Evolutionary conservation across 2,888 invertebrate genomes (phyloP), one percentile per base, ranked within the genome.

Genomic region (Drosophila diplacantha): DNA sequence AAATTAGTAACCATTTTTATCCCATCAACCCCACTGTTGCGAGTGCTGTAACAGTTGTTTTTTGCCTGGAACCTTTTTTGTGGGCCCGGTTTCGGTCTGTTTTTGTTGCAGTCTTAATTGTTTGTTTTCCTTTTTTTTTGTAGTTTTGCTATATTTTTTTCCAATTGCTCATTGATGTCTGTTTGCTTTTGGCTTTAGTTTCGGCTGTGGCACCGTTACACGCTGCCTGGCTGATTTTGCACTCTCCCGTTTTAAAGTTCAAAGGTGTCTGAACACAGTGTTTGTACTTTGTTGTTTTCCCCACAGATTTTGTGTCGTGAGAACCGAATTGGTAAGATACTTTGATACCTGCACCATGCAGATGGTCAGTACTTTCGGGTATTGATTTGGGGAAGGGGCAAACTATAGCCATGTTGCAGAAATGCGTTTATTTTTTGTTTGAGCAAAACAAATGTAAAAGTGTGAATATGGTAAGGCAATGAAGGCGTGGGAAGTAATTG

Each of bases 241-340:
- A 78, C 78, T 78, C 78, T 61, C 60, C 83, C 65, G 81, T 69
- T 75, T 83, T 78, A 79, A 79, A 79, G 83, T 83, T 79, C 78
- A 79, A 83, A 79, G 78, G 81, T 79, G 69, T 38, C 52, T 49
- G 26, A 50, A 50, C 55, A 55, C 57, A 46, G 46, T 56, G 55
- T 59, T 34, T 39, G 49, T 52, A 37, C 56, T 59, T 29, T 44
- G 44, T 44, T 29, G 44, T 26, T 44, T 44, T 44, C 44, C 29
- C 29, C 44, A 56, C 34, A 14, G 60, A 76, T 37, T 54, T 50
- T 51, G 50, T 54, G 39, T 74, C 78, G 83, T 79, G 78, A 79
- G 78, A 78, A 78, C 81, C 79, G 43, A 65, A 67, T 67, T 53
- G 65, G 47, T 46, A 52, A 39, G 35, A 38, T 34, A 44, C 46